Evolutionary conservation across 92 coral and sea anemone species (phyloP), one percentile per base, ranked within the genome.

Genomic region (Epizoanthus ramosus): DNA sequence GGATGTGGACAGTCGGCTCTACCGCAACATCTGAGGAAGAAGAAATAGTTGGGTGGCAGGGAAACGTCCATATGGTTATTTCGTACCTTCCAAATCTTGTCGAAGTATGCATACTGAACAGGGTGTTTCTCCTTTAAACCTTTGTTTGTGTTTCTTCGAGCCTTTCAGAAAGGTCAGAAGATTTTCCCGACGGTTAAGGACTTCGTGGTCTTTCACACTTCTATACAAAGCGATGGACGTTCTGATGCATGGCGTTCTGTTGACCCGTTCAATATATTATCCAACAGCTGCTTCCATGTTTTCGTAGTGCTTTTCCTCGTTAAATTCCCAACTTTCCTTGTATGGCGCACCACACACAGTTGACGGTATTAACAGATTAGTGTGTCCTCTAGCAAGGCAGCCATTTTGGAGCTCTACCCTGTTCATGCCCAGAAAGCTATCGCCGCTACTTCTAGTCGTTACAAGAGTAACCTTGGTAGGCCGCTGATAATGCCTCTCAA

Each of bases 401-500:
- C 92, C 89, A 61, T 89, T 89, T 50, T 89, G 89, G 23, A 89
- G 72, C 45, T 85, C 89, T 6, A 79, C 88, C 2, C 86, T 23
- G 23, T 88, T 85, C n/a, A n/a, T n/a, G n/a, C n/a, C n/a, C 16
- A 83, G 80, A 63, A 82, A 77, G 53, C 85, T 89, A 75, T 89
- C 87, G 3, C 92, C 92, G 25, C 87, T 85, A 13, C 7, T n/a
- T n/a, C n/a, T n/a, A n/a, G 85, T 89, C 8, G 90, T 90, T n/a
- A 86, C 90, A 45, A 90, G 19, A 0, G 90, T 87, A 22, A 89
- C 79, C 31, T 73, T 89, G 21, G 86, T 89, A 65, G 92, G 89
- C 39, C 18, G 57, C 2, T 9, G 47, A n/a, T 70, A 37, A 18
- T 88, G 91, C 12, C 70, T 71, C 68, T 83, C 88, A 18, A 88